Base-by-base conservation (phyloP, 64 coral and sea anemone species). In the Dendronephthya gigantea region DNA sequence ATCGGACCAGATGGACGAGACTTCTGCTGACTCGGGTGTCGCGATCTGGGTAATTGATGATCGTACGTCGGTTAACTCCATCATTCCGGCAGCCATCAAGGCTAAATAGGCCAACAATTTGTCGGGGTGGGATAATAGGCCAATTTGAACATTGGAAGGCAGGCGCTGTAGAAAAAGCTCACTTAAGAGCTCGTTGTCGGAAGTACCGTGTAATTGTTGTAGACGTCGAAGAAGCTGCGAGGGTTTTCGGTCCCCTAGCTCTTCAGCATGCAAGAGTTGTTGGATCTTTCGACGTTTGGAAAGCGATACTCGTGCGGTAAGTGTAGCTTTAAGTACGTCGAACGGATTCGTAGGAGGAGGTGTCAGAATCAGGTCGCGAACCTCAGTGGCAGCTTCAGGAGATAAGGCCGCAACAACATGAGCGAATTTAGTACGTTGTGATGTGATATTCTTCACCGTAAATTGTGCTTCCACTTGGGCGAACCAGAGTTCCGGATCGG, bases 401-500 rank as follows among this genome's bases (percentile, higher is more conserved):
- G 49, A 19, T 13, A 88, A 76, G 2, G 75, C 47, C 6, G 75
- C 79, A 10, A 88, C 75, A 28, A 88, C 49, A 45, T 88, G 35
- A 4, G 4, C 16, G 39, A 58, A 82, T 59, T 83, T 55, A 0
- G 87, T 88, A 22, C 25, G 13, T 55, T 82, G 87, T 33, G 28
- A 0, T 1, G 87, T 66, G 8, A 88, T 88, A 7, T 82, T 22
- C 15, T 49, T 29, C 0, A 49, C 50, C 0, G 47, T 27, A 25
- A 88, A 88, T 39, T 88, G 32, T 0, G 87, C 72, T 82, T 88
- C 86, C 0, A 88, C 86, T 35, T 88, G 86, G 1, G 86, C 86
- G 49, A 88, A 88, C 85, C 85, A 87, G 12, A 87, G 23, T 8
- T 81, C 15, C 4, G 85, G 85, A 38, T 88, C 75, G 1, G 43